Evolutionary conservation across 2,888 invertebrate species (phyloP), one percentile per base, ranked within the genome.

Genomic region (Helleia helle): DNA sequence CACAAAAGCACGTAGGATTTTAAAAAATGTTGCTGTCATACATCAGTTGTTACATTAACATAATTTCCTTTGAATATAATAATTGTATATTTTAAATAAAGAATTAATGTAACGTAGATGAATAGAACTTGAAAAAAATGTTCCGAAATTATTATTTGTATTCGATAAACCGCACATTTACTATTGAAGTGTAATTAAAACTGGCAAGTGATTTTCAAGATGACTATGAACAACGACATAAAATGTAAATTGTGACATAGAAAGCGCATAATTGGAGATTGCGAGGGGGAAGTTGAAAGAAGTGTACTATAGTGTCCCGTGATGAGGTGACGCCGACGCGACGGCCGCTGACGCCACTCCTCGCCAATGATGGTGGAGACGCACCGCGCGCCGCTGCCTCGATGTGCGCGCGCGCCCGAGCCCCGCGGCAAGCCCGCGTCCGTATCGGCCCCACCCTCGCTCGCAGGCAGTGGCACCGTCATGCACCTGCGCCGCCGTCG

Each of bases 401-500:
- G 76, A 55, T 70, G 77, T 63, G 74, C 71, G 81, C 77, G 77
- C 67, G 74, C 74, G 68, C 66, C 58, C 59, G 76, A 71, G 59
- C 63, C 72, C 50, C 76, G 73, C 58, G 57, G 67, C 68, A 77
- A 80, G 63, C 88, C 86, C 55, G 65, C 66, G 54, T 87, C 87
- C 54, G 86, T 76, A 52, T 88, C 87, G 55, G 88, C 87, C 51
- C 88, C 87, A 51, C 68, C 83, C 50, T 89, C 87, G 55, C 77
- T 75, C 56, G 73, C 75, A 59, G 84, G 81, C 67, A 77, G 79
- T 59, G 75, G 72, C 59, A 76, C 71, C 55, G 69, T 72, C 54
- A 83, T 90, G 64, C 89, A 89, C 55, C 79, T 90, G 45, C 89
- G 91, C 40, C 87, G 92, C 43, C 87, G 91, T 41, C 87, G 92